Conservation (phyloP, 2,797 vertebrate species). For the Acrossocheilus wenchowensis region DNA sequence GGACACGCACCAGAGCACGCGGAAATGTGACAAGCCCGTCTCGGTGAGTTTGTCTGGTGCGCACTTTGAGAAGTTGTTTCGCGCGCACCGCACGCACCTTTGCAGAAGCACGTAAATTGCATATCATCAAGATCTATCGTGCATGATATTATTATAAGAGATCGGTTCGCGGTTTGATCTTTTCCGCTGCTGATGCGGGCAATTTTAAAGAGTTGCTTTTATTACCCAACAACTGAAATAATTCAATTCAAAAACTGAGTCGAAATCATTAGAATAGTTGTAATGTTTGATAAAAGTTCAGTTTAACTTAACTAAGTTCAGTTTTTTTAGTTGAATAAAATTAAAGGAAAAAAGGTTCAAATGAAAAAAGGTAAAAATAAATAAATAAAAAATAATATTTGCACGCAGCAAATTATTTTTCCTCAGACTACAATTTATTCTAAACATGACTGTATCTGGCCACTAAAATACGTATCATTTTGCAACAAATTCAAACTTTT, state of each 20-base stretch:
- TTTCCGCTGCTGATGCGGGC: not conserved
- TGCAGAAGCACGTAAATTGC: not conserved
- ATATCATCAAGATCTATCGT: not conserved
- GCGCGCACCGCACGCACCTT: slow-evolving; percentile 8
- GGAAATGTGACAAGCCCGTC: slow-evolving; percentile 84
- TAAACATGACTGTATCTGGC: not conserved
- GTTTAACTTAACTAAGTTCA: not conserved
- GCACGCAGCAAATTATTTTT: not conserved
- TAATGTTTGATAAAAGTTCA: not conserved
- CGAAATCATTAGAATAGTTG: not conserved
- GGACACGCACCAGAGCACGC: slow-evolving; percentile 74
- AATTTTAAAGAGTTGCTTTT: not conserved
- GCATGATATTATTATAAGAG: not conserved
- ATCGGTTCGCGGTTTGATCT: not conserved
- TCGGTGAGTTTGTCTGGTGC: slow-evolving; percentile 81
- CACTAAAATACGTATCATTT: not conserved
- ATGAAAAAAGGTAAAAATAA: not conserved
- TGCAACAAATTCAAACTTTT: not conserved
- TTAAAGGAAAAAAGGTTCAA: not conserved
- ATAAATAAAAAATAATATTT: too few relatives aligned
- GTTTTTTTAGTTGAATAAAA: not conserved
- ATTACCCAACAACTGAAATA: not conserved
- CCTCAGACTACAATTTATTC: not conserved
- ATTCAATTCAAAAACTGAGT: not conserved
- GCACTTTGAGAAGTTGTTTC: not conserved